Evolutionary conservation across 2,888 invertebrate genomes (phyloP).

Genomic region (Unio delphinus): DNA sequence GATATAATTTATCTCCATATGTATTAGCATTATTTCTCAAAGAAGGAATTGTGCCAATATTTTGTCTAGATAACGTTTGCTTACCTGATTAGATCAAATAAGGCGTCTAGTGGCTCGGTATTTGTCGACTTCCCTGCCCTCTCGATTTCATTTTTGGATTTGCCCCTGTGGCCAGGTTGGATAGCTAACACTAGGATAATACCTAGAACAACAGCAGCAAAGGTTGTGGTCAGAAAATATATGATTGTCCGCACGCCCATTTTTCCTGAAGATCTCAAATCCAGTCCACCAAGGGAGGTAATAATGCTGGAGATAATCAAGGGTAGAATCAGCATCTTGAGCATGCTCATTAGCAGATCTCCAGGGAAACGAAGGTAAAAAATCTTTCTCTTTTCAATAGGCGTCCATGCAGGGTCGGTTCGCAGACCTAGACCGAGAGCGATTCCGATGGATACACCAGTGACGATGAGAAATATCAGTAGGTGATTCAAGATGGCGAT

Average conservation of each 20-base stretch:
- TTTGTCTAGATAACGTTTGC: neutral
- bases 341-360: slow-evolving; percentile 78
- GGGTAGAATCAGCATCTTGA: slow-evolving; percentile 81
- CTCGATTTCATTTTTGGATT: slow-evolving; percentile 30
- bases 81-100: slow-evolving; percentile 59
- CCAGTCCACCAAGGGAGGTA: slow-evolving; percentile 86
- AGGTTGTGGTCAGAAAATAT: slow-evolving; percentile 93
- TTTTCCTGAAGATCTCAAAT: slow-evolving; percentile 85
- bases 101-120: slow-evolving; percentile 43
- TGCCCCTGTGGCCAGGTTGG: slow-evolving; percentile 78
- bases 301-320: slow-evolving; percentile 79
- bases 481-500: slow-evolving; percentile 67
- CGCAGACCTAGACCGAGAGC: slow-evolving; percentile 74
- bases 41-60: too few relatives aligned
- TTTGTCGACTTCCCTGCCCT: slow-evolving; percentile 27
- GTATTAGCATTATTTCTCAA: too few relatives aligned
- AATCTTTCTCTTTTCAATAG: slow-evolving; percentile 79
- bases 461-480: slow-evolving; percentile 76
- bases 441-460: slow-evolving; percentile 74
- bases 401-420: slow-evolving; percentile 72
- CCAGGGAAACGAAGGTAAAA: slow-evolving; percentile 79
- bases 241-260: slow-evolving; percentile 88
- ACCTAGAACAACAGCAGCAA: slow-evolving; percentile 90
- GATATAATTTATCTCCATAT: too few relatives aligned
- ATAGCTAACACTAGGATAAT: slow-evolving; percentile 92